Evolutionary conservation across 1,140 invertebrate species (phyloP).

Genomic region (Pogonognathellus flavescens): DNA sequence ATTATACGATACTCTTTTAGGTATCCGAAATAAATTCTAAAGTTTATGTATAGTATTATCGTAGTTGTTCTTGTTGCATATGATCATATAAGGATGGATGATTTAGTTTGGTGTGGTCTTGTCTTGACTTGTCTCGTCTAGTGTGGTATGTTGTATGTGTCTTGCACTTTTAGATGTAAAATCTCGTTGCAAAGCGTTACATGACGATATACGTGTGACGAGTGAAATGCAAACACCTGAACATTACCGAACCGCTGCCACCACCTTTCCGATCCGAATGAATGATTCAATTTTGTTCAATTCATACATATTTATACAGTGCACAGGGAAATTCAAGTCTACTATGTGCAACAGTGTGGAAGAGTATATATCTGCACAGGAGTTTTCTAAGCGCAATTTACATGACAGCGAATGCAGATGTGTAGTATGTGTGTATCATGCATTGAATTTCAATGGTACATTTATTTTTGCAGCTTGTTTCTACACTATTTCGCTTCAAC

Average conservation of each 20-base stretch:
- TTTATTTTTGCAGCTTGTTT: slow-evolving; percentile 14
- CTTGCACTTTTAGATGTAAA: background rate
- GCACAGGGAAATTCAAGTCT: background rate
- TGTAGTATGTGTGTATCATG: slow-evolving; percentile 12
- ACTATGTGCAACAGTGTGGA: background rate
- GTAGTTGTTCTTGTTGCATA: background rate
- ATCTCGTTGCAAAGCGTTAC: background rate
- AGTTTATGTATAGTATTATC: background rate
- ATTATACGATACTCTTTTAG: background rate
- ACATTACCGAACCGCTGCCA: slow-evolving; percentile 37
- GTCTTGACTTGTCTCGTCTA: too few species aligned
- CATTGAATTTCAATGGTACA: slow-evolving; percentile 25
- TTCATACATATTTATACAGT: background rate
- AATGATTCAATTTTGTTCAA: slow-evolving; percentile 29
- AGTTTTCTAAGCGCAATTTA: background rate
- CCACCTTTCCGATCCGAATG: slow-evolving; percentile 44
- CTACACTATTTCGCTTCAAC: slow-evolving; percentile 31
- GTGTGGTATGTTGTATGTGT: too few species aligned
- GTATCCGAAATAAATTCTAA: background rate
- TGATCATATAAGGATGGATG: slow-evolving; percentile 3
- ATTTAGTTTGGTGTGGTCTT: slow-evolving; percentile 18
- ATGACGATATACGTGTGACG: slow-evolving; percentile 21
- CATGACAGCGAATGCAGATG: slow-evolving; percentile 23
- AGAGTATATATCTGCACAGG: background rate
- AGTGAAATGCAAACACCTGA: slow-evolving; percentile 26